A percentile compares a stretch with the other conserved stretches of the same genome.
phyloP scores from a whole-genome alignment of 2,113 vertebrate genomes.

The Hemiscyllium ocellatum region DNA sequence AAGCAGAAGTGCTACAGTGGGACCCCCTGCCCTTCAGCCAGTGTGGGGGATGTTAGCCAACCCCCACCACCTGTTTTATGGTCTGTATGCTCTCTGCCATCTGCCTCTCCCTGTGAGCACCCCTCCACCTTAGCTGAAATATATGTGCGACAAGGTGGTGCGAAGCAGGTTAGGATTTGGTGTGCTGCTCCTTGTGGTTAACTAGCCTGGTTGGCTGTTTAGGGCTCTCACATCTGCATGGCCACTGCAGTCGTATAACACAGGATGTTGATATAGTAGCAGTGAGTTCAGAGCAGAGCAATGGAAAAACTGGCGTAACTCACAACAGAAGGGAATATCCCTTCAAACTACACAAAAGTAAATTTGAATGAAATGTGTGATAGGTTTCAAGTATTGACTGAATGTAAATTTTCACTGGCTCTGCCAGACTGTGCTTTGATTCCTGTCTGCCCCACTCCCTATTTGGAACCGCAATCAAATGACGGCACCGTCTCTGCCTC shows the following conservation, averaged over 20 bases:
- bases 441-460: not conserved
- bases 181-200: not conserved
- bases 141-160: too few relatives aligned
- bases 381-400: too few relatives aligned
- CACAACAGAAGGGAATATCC: not conserved
- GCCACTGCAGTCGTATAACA: not conserved
- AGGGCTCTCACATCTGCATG: not conserved
- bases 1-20: not conserved
- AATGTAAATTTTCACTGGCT: not conserved
- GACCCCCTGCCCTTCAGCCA: not conserved
- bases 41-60: not conserved
- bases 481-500: not conserved
- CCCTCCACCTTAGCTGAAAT: too few relatives aligned
- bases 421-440: not conserved
- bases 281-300: not conserved
- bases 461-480: not conserved
- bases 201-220: not conserved
- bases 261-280: not conserved
- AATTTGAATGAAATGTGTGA: not conserved
- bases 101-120: too few relatives aligned
- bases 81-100: not conserved
- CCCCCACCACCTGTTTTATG: not conserved
- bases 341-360: not conserved
- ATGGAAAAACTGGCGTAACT: not conserved
- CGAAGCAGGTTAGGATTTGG: not conserved